Conservation (phyloP, 1,140 invertebrate species). For the Diorhabda carinulata region DNA sequence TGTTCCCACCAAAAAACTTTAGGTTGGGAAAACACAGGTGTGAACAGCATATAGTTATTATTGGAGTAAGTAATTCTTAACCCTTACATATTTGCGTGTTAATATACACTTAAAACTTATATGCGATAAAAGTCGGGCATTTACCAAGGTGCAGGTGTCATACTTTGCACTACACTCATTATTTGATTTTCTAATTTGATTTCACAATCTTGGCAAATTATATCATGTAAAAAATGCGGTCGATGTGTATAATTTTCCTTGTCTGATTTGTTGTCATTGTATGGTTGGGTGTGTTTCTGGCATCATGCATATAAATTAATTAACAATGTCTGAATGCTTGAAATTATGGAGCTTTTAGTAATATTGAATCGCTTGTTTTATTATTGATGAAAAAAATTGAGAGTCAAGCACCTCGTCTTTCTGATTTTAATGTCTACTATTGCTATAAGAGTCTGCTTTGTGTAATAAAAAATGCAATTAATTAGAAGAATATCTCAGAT, state of each 20-base stretch:
- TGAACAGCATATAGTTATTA: not conserved
- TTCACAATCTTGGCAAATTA: slow-evolving; percentile 1
- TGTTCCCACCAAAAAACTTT: not conserved
- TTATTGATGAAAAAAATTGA: not conserved
- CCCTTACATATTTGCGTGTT: not conserved
- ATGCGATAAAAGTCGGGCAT: not conserved
- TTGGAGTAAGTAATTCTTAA: not conserved
- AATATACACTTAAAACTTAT: not conserved
- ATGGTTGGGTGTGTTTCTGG: not conserved
- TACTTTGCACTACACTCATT: not conserved
- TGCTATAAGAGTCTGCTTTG: not conserved
- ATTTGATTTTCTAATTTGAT: slow-evolving; percentile 3
- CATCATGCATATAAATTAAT: not conserved
- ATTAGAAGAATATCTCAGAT: not conserved
- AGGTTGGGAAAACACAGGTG: not conserved
- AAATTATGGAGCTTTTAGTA: slow-evolving; percentile 3
- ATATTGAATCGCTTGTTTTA: slow-evolving; percentile 3
- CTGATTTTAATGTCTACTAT: not conserved
- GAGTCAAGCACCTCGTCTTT: not conserved
- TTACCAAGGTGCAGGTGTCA: not conserved
- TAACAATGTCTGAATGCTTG: not conserved
- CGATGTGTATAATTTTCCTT: not conserved
- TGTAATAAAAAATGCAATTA: not conserved
- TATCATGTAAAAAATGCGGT: not conserved
- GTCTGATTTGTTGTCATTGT: slow-evolving; percentile 2